These are phyloP conservation scores for Acanthosepion esculentum DNA, from an alignment of 2,888 invertebrate genomes.

Conservation along the genomic window DNA sequence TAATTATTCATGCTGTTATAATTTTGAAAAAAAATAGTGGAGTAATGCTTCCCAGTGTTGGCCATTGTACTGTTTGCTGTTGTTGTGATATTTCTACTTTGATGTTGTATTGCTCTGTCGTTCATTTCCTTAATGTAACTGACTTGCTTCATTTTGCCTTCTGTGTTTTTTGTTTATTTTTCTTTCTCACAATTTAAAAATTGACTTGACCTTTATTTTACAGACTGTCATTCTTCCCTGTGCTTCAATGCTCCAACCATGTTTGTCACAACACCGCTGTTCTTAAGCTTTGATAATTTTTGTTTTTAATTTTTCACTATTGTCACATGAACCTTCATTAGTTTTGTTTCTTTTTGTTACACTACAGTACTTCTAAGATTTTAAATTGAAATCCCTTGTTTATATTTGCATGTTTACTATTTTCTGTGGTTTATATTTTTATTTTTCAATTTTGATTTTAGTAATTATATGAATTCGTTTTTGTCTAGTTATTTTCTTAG, in stretches of 20 bases:
- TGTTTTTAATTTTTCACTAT: not conserved
- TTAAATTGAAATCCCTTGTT: too few relatives aligned
- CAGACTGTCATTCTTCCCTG: not conserved
- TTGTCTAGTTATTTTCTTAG: too few relatives aligned
- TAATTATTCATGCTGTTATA: too few relatives aligned
- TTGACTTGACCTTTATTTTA: not conserved
- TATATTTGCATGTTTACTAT: too few relatives aligned
- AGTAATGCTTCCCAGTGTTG: too few relatives aligned
- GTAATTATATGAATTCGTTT: too few relatives aligned
- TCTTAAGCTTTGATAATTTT: not conserved
- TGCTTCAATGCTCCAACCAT: slow-evolving; percentile 33
- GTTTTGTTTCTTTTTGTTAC: not conserved
- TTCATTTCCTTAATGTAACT: not conserved
- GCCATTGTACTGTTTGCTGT: not conserved
- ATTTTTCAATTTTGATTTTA: too few relatives aligned
- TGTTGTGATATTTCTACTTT: not conserved
- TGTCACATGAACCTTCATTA: not conserved
- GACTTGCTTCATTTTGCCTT: not conserved
- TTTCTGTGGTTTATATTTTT: too few relatives aligned
- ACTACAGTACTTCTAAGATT: too few relatives aligned
- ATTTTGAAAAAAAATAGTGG: too few relatives aligned
- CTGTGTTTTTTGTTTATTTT: not conserved
- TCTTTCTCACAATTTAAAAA: not conserved
- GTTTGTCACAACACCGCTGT: slow-evolving; percentile 2
- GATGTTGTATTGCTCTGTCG: not conserved